Evolutionary conservation across 1,140 invertebrate genomes (phyloP), one percentile per base, ranked within the genome.

Genomic region (Galendromus occidentalis): DNA sequence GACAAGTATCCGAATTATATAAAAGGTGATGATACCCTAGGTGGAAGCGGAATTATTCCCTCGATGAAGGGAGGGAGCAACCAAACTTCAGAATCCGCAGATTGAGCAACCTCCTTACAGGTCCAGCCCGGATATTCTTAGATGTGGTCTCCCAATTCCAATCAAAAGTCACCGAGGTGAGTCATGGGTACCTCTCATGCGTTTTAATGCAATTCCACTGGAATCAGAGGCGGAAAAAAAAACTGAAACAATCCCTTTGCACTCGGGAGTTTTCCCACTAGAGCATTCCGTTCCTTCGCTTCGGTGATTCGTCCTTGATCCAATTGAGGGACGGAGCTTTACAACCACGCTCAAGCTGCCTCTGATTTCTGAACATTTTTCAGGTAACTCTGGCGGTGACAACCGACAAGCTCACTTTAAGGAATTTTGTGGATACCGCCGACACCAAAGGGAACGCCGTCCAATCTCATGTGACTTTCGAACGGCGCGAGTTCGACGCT

Each of bases 61-160:
- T n/a, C n/a, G n/a, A n/a, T n/a, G n/a, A n/a, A n/a, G n/a, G n/a
- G n/a, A n/a, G n/a, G n/a, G n/a, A n/a, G n/a, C n/a, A n/a, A n/a
- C n/a, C n/a, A n/a, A n/a, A n/a, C n/a, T n/a, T n/a, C n/a, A n/a
- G n/a, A n/a, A n/a, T 39, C 33, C 33, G 9, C 33, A 9, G 33
- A 39, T 39, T 9, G 4, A 4, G 9, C 33, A 39, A 6, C 33
- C 33, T 39, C 9, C 33, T 4, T 22, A 5, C 22, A 59, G 51
- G 51, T 25, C 51, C 51, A 14, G 51, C 51, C 33, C 51, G 51
- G 14, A 25, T 59, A 25, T 59, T 59, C 33, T 33, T 59, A 17
- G 51, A 59, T 59, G 51, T 59, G 14, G 51, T 59, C 1, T 59
- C 51, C 12, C 51, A 59, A 22, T 59, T 59, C 22, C 51, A 59